Conservation (phyloP, 2,797 vertebrate genomes). For the Sebastes minor region DNA sequence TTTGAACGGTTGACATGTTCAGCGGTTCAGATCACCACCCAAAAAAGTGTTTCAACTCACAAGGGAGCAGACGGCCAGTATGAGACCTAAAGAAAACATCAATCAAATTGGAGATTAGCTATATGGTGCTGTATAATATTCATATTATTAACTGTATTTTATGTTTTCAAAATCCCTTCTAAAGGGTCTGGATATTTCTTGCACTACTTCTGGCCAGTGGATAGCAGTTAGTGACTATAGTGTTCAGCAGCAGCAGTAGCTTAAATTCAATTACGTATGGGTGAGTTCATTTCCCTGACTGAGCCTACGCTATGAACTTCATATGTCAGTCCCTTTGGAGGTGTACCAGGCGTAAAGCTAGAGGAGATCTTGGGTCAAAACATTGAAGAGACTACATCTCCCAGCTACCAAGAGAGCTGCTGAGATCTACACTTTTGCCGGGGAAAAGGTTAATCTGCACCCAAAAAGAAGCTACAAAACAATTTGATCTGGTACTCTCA, state of each 20-base stretch:
- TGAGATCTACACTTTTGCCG: not conserved
- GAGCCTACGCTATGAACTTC: constrained; percentile 1
- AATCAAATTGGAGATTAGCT: not conserved
- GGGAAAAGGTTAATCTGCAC: not conserved
- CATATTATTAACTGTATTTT: not conserved
- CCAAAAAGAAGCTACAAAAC: not conserved
- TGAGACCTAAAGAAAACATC: not conserved
- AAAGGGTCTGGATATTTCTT: not conserved
- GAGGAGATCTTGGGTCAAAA: not conserved
- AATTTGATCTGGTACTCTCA: not conserved
- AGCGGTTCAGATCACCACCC: not conserved
- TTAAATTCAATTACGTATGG: not conserved
- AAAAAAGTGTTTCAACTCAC: not conserved
- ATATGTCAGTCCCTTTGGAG: constrained; percentile 18
- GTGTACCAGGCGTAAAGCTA: not conserved
- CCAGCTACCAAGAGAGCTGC: not conserved
- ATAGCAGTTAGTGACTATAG: not conserved
- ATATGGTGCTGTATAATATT: not conserved
- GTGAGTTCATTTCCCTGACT: not conserved
- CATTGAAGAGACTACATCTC: not conserved
- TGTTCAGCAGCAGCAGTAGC: not conserved
- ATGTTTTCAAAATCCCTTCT: not conserved
- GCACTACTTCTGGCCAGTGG: not conserved
- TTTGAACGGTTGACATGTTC: not conserved
- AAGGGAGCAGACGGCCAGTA: not conserved